phyloP scores from a whole-genome alignment of 2,888 invertebrate genomes.

The Mythimna impura region DNA sequence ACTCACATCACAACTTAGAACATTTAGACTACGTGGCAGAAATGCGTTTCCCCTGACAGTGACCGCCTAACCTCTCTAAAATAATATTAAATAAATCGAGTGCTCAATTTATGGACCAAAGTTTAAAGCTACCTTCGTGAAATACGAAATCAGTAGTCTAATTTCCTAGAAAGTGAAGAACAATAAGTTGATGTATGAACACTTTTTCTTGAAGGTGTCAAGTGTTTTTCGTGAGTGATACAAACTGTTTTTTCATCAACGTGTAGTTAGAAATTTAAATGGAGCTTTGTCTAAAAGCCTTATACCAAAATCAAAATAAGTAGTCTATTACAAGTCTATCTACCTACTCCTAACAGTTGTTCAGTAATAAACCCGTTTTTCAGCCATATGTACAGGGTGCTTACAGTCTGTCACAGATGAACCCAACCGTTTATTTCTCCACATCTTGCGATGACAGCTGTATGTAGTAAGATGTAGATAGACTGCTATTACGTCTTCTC shows the following conservation, averaged over 20 bases:
- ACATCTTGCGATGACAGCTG: slow-evolving; percentile 5
- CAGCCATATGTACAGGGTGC: background rate
- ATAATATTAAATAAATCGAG: slow-evolving; percentile 75
- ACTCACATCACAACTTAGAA: slow-evolving; percentile 92
- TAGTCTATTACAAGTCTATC: slow-evolving; percentile 20
- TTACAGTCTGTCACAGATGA: background rate
- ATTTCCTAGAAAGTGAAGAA: slow-evolving; percentile 63
- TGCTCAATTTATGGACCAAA: slow-evolving; percentile 90
- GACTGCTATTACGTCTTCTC: slow-evolving; percentile 18
- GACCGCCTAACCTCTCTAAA: slow-evolving; percentile 71
- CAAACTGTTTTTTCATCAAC: slow-evolving; percentile 40
- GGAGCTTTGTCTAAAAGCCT: slow-evolving; percentile 60
- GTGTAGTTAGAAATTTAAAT: slow-evolving; percentile 42
- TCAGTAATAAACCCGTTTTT: background rate
- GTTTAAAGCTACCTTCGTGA: slow-evolving; percentile 77
- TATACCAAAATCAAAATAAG: slow-evolving; percentile 63
- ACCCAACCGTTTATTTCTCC: background rate
- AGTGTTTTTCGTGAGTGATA: slow-evolving; percentile 50
- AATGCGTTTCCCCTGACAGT: slow-evolving; percentile 91
- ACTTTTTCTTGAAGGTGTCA: slow-evolving; percentile 51
- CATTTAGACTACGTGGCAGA: slow-evolving; percentile 92
- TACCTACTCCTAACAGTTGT: slow-evolving; percentile 16
- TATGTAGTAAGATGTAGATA: slow-evolving; percentile 15
- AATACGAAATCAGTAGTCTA: slow-evolving; percentile 62
- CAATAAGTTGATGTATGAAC: slow-evolving; percentile 50